Percentiles rank a stretch among this genome's conserved stretches.
phyloP scores from a whole-genome alignment of 2,888 invertebrate species.

The Sycophila texana region DNA sequence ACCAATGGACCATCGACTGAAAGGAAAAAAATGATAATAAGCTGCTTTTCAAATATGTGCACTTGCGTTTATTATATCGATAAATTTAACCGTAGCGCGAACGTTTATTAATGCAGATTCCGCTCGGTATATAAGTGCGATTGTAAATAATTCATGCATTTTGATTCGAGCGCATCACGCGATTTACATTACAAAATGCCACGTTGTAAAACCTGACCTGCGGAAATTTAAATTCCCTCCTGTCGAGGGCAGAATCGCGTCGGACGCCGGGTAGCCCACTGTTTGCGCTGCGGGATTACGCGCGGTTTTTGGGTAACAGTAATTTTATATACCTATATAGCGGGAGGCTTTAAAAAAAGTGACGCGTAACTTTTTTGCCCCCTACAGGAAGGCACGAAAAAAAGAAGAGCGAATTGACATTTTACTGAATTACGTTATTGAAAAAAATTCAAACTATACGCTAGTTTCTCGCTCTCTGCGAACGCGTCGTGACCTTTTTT shows the following conservation, averaged over 20 bases:
- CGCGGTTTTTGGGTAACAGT: not conserved
- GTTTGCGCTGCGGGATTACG: not conserved
- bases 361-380: not conserved
- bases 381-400: not conserved
- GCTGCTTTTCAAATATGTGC: not conserved
- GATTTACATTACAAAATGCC: slow-evolving; percentile 36
- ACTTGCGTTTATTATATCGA: slow-evolving; percentile 18
- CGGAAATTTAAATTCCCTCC: slow-evolving; percentile 32
- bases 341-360: not conserved
- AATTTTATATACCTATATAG: not conserved
- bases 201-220: slow-evolving; percentile 5
- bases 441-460: slow-evolving; percentile 9
- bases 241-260: too few species aligned
- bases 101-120: slow-evolving; percentile 18
- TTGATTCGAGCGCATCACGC: not conserved
- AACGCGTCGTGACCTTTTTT: slow-evolving; percentile 12
- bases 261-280: not conserved
- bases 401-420: not conserved
- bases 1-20: too few species aligned
- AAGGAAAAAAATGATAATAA: slow-evolving; percentile 24
- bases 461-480: not conserved
- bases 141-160: slow-evolving; percentile 26
- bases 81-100: not conserved
- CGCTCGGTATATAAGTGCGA: not conserved
- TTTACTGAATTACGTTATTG: slow-evolving; percentile 29